phyloP scores from a whole-genome alignment of 2,113 vertebrate genomes.

The Caloenas nicobarica region DNA sequence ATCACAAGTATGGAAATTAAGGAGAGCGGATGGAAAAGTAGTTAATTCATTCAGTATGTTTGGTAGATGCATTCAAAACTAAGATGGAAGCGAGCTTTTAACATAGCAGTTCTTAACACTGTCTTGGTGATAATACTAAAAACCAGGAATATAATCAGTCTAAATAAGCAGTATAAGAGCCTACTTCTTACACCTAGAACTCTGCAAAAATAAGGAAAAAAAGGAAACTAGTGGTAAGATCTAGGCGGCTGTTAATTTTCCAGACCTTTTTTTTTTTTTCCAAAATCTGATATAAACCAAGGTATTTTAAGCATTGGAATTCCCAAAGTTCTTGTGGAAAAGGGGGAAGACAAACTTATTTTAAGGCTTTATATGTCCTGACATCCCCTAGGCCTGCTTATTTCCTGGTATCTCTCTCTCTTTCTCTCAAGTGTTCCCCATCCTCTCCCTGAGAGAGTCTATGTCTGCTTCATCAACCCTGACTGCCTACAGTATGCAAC shows the following conservation, averaged over 20 bases:
- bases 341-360: neutral
- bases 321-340: neutral
- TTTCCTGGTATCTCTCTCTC: constrained; percentile 66
- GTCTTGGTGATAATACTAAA: neutral
- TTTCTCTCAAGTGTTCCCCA: constrained; percentile 70
- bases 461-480: constrained; percentile 50
- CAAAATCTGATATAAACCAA: neutral
- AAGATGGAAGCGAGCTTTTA: neutral
- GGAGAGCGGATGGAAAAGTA: neutral
- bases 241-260: neutral
- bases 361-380: constrained; percentile 28
- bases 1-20: neutral
- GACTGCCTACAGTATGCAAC: constrained; percentile 35
- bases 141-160: neutral
- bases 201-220: neutral
- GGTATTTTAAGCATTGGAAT: neutral
- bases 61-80: neutral
- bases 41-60: neutral
- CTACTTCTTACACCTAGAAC: neutral
- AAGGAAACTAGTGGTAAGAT: neutral
- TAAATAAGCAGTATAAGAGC: neutral
- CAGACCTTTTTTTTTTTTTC: neutral
- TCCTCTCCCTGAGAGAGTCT: constrained; percentile 64
- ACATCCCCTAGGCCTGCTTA: constrained; percentile 54
- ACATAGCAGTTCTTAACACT: neutral